Base-by-base conservation (phyloP, 2,797 vertebrate species). In the Phrynocephalus vlangalii region DNA sequence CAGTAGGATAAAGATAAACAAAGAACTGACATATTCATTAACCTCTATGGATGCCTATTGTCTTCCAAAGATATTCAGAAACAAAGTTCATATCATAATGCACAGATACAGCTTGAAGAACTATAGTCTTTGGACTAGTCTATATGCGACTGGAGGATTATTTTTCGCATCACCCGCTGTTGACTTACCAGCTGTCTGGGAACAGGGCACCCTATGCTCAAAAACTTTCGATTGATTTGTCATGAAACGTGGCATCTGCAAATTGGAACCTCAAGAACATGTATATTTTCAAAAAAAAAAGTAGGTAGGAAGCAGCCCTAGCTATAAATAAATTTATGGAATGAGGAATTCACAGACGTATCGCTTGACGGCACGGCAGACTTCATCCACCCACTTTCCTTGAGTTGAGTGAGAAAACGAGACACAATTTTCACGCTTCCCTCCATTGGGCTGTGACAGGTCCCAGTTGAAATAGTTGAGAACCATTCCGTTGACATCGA, bases 301-400 rank as follows among this genome's bases (percentile, higher is more conserved):
- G 38, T 16, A 79, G 6, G 8, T 48, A 24, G 28, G 79, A 66
- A 67, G 75, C 28, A 8, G 20, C 20, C 20, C 1, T 38, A 20
- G n/a, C 30, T 82, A 5, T 44, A 10, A 8, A 1, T 16, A n/a
- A 10, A 26, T 22, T 92, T 96, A 98, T 0, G 98, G 98, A 94
- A 99, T 99, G 81, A 98, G 95, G 91, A 98, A 98, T 96, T 99
- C 98, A 85, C 99, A 99, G 87, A 99, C 96, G 87, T 99, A 99
- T 93, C 98, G 98, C 93, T 99, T 99, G 93, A 97, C 96, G 68
- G 96, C 97, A 85, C 97, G 97, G 89, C 98, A 99, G 84, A 97
- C 97, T 91, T 98, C 98, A 1, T 99, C 98, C 0, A 95, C 97
- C 99, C 99, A 99, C 94, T 98, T 99, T 85, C 99, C 98, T 91